Base-by-base conservation (phyloP, 2,797 vertebrate genomes). In the Pagetopsis macropterus region DNA sequence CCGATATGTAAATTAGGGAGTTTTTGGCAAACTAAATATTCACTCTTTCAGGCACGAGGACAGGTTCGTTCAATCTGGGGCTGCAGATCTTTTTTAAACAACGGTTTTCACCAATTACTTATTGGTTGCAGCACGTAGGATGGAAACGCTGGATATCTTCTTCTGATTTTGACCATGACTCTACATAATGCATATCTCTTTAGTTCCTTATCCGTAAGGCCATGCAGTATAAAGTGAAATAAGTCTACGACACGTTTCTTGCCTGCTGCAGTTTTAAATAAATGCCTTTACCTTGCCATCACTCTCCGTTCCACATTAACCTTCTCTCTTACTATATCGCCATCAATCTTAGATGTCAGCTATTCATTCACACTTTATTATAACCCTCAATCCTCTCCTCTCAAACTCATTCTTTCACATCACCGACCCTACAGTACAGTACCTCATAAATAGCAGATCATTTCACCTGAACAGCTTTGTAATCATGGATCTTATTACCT, bases 401-500 rank as follows among this genome's bases (percentile, higher is more conserved):
- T 61, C 60, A 46, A 17, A 44, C 56, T 13, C 48, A 21, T 59
- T 77, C n/a, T 7, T 46, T 71, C 62, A 61, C 37, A 23, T 37
- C 46, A 17, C 46, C 21, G 33, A 33, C 40, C 21, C n/a, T 49
- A 15, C 17, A 59, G 60, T 41, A 72, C 17, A 56, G 60, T 41
- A 16, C 74, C 33, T 57, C 46, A 51, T 31, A 44, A 52, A 68
- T 73, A 66, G 72, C 63, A 68, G 46, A 54, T 63, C 50, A 68
- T 73, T 78, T 81, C 46, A 58, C 61, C 56, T 61, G 52, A 52
- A 31, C 14, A 31, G 66, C 49, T 70, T 49, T 41, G 63, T 50
- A 74, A 73, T 80, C 49, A 13, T 31, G 15, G 71, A 60, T 84
- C 64, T 45, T n/a, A 75, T 82, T 65, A 59, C 66, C 41, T 64